phyloP scores from a whole-genome alignment of 2,888 invertebrate genomes.

The Nowickia ferox region DNA sequence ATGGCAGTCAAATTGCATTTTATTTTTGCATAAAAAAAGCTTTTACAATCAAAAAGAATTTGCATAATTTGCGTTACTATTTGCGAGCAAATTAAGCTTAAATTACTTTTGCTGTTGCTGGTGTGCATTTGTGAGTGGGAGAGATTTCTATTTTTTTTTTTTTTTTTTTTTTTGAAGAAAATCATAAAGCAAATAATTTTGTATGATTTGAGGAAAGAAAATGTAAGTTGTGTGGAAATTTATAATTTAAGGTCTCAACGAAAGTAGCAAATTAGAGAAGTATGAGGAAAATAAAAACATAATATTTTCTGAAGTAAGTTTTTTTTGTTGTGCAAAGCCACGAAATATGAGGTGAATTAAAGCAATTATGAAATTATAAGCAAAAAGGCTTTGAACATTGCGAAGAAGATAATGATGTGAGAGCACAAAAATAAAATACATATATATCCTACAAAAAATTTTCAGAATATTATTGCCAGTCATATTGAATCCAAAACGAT shows the following conservation, averaged over 20 bases:
- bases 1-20: slow-evolving; percentile 31
- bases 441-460: too few species aligned
- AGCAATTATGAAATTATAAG: too few species aligned
- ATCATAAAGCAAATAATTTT: slow-evolving; percentile 16
- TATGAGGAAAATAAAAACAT: not conserved
- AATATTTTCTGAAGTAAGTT: not conserved
- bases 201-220: slow-evolving; percentile 28
- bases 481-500: too few species aligned
- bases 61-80: slow-evolving; percentile 58
- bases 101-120: slow-evolving; percentile 22
- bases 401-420: too few species aligned
- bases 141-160: not conserved
- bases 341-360: too few species aligned
- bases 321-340: not conserved
- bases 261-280: not conserved
- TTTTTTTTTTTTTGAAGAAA: not conserved
- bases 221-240: slow-evolving; percentile 37
- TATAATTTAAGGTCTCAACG: not conserved
- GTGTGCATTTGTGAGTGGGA: slow-evolving; percentile 40
- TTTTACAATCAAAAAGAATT: slow-evolving; percentile 47
- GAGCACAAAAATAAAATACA: too few species aligned
- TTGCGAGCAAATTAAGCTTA: slow-evolving; percentile 18
- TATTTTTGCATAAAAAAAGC: slow-evolving; percentile 9
- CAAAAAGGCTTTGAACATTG: not conserved
- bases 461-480: too few species aligned